phyloP scores from a whole-genome alignment of 2,113 vertebrate species.

The Eclectus roratus region DNA sequence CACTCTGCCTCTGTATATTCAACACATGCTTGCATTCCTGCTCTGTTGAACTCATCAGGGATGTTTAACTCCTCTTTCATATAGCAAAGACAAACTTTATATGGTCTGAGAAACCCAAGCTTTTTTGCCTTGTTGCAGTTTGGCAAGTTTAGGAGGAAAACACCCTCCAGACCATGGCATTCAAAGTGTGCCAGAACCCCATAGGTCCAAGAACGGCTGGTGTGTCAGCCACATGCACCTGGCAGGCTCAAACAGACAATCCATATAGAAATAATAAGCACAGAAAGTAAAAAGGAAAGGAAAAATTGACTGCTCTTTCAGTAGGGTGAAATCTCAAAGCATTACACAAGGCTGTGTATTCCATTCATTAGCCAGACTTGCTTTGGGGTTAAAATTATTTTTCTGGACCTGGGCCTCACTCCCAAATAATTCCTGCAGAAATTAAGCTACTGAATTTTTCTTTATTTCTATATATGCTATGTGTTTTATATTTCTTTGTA shows the following conservation, averaged over 20 bases:
- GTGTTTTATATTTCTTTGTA: neutral
- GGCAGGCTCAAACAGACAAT: neutral
- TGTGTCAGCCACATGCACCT: neutral
- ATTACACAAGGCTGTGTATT: neutral
- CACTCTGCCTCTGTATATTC: neutral
- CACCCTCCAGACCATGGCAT: neutral
- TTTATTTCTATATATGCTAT: neutral
- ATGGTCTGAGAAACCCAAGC: neutral
- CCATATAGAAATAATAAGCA: neutral
- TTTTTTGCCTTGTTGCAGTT: neutral
- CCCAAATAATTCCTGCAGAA: neutral
- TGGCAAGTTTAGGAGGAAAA: neutral
- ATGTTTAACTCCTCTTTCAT: neutral
- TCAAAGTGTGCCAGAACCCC: neutral
- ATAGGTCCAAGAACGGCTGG: neutral
- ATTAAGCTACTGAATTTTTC: neutral
- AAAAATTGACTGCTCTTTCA: neutral
- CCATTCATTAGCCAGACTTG: neutral
- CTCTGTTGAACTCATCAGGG: neutral
- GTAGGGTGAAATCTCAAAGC: neutral
- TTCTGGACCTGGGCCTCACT: neutral
- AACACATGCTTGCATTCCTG: neutral
- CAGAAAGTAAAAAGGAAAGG: neutral
- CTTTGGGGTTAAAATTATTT: neutral
- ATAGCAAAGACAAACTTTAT: neutral